phyloP scores from a whole-genome alignment of 2,888 invertebrate genomes.

The Callyntrura guangdongensis region DNA sequence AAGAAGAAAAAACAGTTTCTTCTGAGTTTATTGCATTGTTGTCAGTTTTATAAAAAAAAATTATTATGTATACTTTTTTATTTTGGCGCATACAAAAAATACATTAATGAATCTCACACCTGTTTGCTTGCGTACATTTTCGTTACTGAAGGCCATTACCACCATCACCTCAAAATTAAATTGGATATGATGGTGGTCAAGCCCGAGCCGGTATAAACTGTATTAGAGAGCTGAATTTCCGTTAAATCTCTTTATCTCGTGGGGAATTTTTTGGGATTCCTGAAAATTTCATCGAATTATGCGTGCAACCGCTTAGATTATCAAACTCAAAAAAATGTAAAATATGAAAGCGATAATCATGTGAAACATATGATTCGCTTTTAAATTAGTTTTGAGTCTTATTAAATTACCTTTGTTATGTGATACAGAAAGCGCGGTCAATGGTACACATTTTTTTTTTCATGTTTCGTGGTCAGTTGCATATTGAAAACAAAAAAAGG shows the following conservation, averaged over 20 bases:
- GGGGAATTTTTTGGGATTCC: conserved; percentile 38
- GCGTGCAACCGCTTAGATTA: conserved; percentile 1
- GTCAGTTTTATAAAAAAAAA: conserved; percentile 36
- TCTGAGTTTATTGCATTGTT: not conserved
- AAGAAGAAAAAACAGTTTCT: conserved; percentile 7
- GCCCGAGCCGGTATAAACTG: no score
- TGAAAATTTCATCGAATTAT: conserved; percentile 30
- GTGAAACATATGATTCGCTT: not conserved
- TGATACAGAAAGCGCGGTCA: conserved; percentile 21
- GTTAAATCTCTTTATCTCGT: not conserved
- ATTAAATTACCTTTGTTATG: no score
- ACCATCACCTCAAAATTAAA: conserved; percentile 49
- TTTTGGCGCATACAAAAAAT: conserved; percentile 23
- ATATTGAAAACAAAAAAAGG: conserved; percentile 10
- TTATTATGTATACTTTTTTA: not conserved
- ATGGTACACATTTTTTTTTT: not conserved
- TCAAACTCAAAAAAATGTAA: not conserved
- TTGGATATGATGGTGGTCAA: conserved; percentile 48
- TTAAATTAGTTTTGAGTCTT: conserved; percentile 18
- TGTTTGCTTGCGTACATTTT: conserved; percentile 9
- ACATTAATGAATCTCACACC: conserved; percentile 27
- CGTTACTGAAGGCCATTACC: conserved; percentile 52
- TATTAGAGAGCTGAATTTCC: not conserved
- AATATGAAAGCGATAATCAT: not conserved
- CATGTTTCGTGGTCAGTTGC: conserved; percentile 8